phyloP scores from a whole-genome alignment of 2,113 vertebrate species.

The Probosciger aterrimus region DNA sequence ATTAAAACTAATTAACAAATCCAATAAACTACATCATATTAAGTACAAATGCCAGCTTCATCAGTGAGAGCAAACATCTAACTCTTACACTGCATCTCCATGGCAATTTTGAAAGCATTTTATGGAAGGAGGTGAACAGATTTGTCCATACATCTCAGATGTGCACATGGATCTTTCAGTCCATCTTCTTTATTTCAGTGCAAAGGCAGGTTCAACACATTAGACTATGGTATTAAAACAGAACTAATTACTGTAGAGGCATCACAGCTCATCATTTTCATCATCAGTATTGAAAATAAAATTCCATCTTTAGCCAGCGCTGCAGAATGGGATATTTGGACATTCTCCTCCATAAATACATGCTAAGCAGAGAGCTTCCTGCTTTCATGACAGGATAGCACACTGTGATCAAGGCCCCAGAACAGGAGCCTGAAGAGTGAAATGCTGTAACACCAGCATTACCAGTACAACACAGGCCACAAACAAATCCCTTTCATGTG shows the following conservation, averaged over 20 bases:
- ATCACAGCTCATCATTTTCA: not conserved
- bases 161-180: not conserved
- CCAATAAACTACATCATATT: not conserved
- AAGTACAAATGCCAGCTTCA: slow-evolving; percentile 15
- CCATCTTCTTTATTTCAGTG: not conserved
- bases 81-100: not conserved
- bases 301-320: not conserved
- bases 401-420: not conserved
- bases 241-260: not conserved
- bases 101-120: not conserved
- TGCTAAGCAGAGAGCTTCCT: not conserved
- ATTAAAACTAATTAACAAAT: slow-evolving; percentile 45
- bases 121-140: not conserved
- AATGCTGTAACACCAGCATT: not conserved
- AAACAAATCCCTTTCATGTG: not conserved
- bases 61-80: not conserved
- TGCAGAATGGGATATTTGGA: not conserved
- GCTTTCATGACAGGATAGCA: not conserved
- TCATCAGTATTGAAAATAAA: not conserved
- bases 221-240: not conserved
- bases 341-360: not conserved
- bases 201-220: not conserved
- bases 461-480: not conserved
- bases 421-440: not conserved
- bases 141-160: not conserved